Evolutionary conservation across 1,140 invertebrate species (phyloP), one percentile per base, ranked within the genome.

Genomic region (Drosophila nannoptera): DNA sequence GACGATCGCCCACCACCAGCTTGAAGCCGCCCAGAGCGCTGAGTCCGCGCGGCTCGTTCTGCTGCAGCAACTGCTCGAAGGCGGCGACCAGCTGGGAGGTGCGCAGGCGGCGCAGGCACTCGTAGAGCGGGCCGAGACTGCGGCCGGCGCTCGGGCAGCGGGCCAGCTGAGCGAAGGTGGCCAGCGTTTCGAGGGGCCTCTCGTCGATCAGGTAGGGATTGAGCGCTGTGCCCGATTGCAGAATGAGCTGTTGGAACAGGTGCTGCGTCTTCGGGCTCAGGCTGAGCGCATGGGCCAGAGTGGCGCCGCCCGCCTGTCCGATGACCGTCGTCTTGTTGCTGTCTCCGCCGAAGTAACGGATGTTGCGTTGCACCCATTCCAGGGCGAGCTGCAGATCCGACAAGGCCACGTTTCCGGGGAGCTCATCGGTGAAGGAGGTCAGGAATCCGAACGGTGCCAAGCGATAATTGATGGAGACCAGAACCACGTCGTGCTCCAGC

Each of bases 381-480:
- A 94, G 76, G 2, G 93, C 92, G 69, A 93, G 89, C 5, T 93
- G 83, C 59, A 93, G 91, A 78, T 95, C 94, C 33, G 92, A 92
- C 5, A 95, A 74, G 0, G 93, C 94, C 22, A 91, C 91, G 88
- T 95, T 95, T 11, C 94, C 94, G 0, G 93, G 93, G 4, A 92
- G 90, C 78, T 77, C 91, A 62, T 88, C 90, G 69, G 87, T 89
- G 61, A 87, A 90, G 63, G 90, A 92, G 22, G 82, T 92, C 64
- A 92, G 76, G 66, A 92, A 91, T 86, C 92, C 91, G 45, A 92
- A 90, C 0, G 90, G 90, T n/a, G 91, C 92, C 67, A 95, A 91
- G 88, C 96, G 92, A 81, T 96, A 97, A 87, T 97, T 96, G 0
- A 94, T 90, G 0, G 94, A 93, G 3, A 97, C 94, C 0, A 97